Conservation (phyloP, 2,113 vertebrate genomes). For the Rhynchomys soricoides region DNA sequence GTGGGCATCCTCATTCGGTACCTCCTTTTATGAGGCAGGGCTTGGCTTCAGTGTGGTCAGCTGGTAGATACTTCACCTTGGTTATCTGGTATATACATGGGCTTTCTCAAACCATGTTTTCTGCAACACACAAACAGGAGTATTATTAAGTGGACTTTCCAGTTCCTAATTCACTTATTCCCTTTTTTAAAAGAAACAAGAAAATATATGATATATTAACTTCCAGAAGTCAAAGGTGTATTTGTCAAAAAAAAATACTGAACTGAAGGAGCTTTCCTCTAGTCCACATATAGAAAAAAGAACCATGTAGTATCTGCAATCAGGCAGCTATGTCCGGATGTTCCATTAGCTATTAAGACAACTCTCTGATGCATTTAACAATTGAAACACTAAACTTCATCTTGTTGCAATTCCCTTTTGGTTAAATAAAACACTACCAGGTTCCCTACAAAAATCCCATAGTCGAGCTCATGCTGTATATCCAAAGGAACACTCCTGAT, state of each 20-base stretch:
- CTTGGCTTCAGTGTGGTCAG: neutral
- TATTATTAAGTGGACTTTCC: neutral
- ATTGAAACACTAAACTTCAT: neutral
- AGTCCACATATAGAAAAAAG: neutral
- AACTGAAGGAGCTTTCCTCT: neutral
- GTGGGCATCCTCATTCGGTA: neutral
- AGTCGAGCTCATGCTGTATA: neutral
- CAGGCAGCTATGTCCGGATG: neutral
- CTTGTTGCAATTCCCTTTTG: neutral
- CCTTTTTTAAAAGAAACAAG: slow-evolving; percentile 27
- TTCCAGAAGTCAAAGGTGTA: neutral
- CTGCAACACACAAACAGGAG: neutral
- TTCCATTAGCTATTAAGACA: neutral
- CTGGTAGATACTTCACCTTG: neutral
- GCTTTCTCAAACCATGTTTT: neutral
- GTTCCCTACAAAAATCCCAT: neutral
- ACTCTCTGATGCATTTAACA: neutral
- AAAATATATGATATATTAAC: neutral
- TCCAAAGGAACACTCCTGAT: neutral
- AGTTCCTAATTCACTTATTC: slow-evolving; percentile 19
- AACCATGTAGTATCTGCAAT: neutral
- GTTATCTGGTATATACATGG: neutral
- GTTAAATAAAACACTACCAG: neutral
- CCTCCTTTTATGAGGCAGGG: neutral
- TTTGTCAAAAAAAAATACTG: neutral